These are phyloP conservation scores for Camptogramma bilineatum DNA, from an alignment of 2,888 invertebrate genomes.

Conservation along the genomic window DNA sequence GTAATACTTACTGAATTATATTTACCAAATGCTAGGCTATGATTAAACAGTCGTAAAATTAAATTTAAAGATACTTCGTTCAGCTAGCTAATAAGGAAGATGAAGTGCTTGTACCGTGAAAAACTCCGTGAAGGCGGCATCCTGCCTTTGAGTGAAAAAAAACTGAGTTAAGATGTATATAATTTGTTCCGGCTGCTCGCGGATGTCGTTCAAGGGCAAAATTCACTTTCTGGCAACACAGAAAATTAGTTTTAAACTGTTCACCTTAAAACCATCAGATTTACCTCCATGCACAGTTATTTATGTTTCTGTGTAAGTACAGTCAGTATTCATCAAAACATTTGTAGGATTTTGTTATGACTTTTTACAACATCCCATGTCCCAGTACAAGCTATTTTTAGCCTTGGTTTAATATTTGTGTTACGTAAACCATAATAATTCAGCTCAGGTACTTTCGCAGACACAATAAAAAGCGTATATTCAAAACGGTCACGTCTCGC, in stretches of 20 bases:
- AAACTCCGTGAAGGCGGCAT: constrained; percentile 78
- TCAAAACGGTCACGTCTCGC: constrained; percentile 48
- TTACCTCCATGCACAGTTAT: not conserved
- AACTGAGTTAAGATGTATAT: constrained; percentile 52
- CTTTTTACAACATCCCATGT: not conserved
- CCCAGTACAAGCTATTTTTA: constrained; percentile 18
- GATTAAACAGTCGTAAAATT: constrained; percentile 5
- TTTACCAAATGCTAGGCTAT: not conserved
- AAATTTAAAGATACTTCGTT: constrained; percentile 19
- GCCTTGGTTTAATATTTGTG: constrained; percentile 17
- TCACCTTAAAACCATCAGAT: not conserved
- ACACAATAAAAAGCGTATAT: constrained; percentile 44
- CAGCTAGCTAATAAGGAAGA: constrained; percentile 62
- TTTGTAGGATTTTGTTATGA: not conserved
- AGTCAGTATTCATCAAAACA: not conserved
- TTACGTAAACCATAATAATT: constrained; percentile 42
- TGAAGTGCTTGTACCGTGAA: constrained; percentile 69
- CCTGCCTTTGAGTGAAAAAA: constrained; percentile 67
- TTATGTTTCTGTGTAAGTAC: no score
- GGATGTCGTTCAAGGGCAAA: constrained; percentile 82
- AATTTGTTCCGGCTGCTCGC: constrained; percentile 80
- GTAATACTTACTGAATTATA: not conserved
- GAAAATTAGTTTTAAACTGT: constrained; percentile 53
- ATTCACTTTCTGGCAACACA: constrained; percentile 62
- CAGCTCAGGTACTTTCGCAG: constrained; percentile 49